These are phyloP conservation scores for Leptoteleia sp. DNA, from an alignment of 1,140 invertebrate genomes.

Conservation along the genomic window DNA sequence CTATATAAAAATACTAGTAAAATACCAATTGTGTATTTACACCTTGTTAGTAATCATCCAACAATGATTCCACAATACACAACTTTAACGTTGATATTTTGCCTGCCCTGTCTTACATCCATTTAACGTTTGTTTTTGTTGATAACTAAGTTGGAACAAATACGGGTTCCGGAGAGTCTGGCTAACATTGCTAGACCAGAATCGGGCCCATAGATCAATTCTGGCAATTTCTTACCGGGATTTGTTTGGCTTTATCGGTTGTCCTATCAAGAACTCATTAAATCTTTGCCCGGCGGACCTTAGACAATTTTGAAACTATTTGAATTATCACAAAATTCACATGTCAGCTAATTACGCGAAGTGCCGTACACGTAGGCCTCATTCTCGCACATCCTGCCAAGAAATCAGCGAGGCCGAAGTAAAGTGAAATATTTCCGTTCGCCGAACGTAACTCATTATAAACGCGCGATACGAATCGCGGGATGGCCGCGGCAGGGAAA, in stretches of 20 bases:
- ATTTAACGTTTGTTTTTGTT: too few relatives aligned
- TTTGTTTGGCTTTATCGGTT: slow-evolving; percentile 7
- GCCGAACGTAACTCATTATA: slow-evolving; percentile 45
- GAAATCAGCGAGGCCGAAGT: slow-evolving; percentile 36
- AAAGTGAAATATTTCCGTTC: slow-evolving; percentile 57
- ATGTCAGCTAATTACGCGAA: slow-evolving; percentile 54
- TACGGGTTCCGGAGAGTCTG: too few relatives aligned
- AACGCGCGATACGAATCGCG: slow-evolving; percentile 40
- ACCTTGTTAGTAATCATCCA: too few relatives aligned
- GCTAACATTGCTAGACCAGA: too few relatives aligned
- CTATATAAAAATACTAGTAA: too few relatives aligned
- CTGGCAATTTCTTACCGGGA: too few relatives aligned
- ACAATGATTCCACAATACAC: too few relatives aligned
- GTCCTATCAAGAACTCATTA: slow-evolving; percentile 30
- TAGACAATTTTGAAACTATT: slow-evolving; percentile 42
- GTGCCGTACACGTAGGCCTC: slow-evolving; percentile 49
- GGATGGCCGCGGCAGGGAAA: slow-evolving; percentile 1
- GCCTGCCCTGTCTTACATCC: too few relatives aligned
- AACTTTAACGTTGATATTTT: too few relatives aligned
- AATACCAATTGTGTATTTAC: too few relatives aligned
- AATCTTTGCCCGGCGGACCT: not conserved
- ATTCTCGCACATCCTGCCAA: slow-evolving; percentile 60
- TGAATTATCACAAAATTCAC: slow-evolving; percentile 36
- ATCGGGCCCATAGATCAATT: too few relatives aligned
- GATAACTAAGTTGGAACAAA: too few relatives aligned